Percentiles rank a stretch among this genome's conserved stretches.
These are phyloP conservation scores for Fundulus diaphanus DNA, from an alignment of 2,797 vertebrate species.

Conservation along the genomic window DNA sequence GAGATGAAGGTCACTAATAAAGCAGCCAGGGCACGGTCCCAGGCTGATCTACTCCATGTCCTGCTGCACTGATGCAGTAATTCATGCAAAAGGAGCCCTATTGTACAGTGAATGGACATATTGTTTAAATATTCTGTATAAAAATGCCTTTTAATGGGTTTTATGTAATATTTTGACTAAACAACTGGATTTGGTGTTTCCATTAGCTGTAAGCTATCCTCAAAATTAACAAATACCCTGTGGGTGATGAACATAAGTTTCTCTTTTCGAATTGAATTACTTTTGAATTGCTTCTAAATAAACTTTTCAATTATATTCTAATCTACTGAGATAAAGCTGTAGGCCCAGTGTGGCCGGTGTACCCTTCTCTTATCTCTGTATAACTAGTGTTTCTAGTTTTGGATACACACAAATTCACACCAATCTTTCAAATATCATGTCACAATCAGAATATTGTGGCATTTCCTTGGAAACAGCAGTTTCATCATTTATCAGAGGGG, in stretches of 20 bases:
- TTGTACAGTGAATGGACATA: background rate
- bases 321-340: background rate
- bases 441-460: background rate
- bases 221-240: background rate
- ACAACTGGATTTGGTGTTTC: background rate
- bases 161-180: background rate
- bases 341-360: too few species aligned
- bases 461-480: background rate
- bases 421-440: background rate
- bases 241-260: background rate
- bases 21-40: background rate
- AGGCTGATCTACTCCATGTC: background rate
- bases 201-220: background rate
- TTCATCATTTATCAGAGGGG: background rate
- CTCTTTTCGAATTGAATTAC: background rate
- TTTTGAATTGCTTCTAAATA: background rate
- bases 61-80: background rate
- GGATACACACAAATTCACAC: background rate
- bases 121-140: background rate
- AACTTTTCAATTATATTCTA: background rate
- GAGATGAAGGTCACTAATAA: background rate
- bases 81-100: background rate
- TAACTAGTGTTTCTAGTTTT: background rate
- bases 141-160: background rate
- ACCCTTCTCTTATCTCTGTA: background rate